Conservation (phyloP, 1,140 invertebrate species). For the Drosophila busckii region DNA sequence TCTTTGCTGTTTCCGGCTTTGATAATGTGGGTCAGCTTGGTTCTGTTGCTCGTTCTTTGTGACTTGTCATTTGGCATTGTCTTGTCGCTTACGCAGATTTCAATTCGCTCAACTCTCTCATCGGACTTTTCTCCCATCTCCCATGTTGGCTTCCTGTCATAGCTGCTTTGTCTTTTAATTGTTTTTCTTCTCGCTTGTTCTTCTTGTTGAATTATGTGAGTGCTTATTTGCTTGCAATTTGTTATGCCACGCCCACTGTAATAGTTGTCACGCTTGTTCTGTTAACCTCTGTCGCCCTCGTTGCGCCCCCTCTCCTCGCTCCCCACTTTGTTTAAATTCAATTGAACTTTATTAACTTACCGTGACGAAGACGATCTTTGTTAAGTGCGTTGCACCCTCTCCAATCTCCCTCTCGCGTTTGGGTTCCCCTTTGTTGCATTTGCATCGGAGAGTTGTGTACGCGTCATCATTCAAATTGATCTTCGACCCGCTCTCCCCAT, state of each 20-base stretch:
- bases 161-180: conserved; percentile 50
- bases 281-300: neutral
- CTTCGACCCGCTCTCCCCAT: too few species aligned
- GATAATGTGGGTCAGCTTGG: conserved; percentile 38
- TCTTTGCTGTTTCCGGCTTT: conserved; percentile 38
- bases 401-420: too few species aligned
- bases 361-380: too few species aligned
- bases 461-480: too few species aligned
- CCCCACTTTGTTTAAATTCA: conserved; percentile 71
- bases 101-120: neutral
- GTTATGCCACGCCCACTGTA: conserved; percentile 44
- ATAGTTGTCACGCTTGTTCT: conserved; percentile 39
- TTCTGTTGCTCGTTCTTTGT: conserved; percentile 4
- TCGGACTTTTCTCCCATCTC: neutral
- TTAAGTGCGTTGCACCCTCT: too few species aligned
- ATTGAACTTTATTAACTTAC: conserved; percentile 72
- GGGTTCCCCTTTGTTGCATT: conserved; percentile 25
- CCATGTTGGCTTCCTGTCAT: conserved; percentile 46
- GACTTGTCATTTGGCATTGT: conserved; percentile 24
- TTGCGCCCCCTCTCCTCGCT: conserved; percentile 64
- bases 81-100: conserved; percentile 27
- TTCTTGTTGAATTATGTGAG: conserved; percentile 54
- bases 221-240: conserved; percentile 61
- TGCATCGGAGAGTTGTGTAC: conserved; percentile 18
- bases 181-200: conserved; percentile 37